Evolutionary conservation across 2,797 vertebrate species (phyloP), one percentile per base, ranked within the genome.

Genomic region (Lithobates sylvaticus): DNA sequence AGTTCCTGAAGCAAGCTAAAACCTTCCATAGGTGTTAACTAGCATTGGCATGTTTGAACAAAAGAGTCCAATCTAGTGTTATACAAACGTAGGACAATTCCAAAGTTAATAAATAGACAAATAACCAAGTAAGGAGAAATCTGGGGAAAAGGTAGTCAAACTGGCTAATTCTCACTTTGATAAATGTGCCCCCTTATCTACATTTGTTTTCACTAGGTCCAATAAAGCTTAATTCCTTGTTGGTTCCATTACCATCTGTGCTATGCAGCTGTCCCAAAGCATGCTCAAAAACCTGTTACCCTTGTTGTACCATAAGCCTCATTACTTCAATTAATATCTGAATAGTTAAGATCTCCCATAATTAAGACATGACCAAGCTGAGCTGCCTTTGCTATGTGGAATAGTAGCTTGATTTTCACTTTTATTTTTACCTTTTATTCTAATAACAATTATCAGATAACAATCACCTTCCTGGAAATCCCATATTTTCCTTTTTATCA

Each of bases 261-360:
- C 34, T 69, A 73, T 73, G n/a, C 79, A 81, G 79, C 71, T 81
- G 69, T 81, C 79, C 79, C 79, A 18, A 61, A 64, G 69, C 69
- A 73, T 81, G 79, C 79, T 72, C 32, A 81, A 73, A 79, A 80
- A 81, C 69, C 27, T 81, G 69, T 81, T 81, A 81, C 79, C 69
- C 69, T 81, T 81, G 34, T 81, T 64, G 68, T 73, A 73, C 79
- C 69, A 81, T 72, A 81, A 81, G 69, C 69, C 69, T 73, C 79
- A 72, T 81, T 81, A 73, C 79, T 81, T 61, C 68, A 81, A 72
- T 81, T 81, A 81, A 81, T 72, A 81, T 81, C 79, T 81, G 69
- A 73, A 81, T 72, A 81, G 69, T 81, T 81, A 72, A 39, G 79
- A 81, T 81, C 50, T 72, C 68, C 68, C 79, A 73, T 81, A 81